Conservation (phyloP, 2,888 invertebrate genomes). For the Amaurobius ferox region DNA sequence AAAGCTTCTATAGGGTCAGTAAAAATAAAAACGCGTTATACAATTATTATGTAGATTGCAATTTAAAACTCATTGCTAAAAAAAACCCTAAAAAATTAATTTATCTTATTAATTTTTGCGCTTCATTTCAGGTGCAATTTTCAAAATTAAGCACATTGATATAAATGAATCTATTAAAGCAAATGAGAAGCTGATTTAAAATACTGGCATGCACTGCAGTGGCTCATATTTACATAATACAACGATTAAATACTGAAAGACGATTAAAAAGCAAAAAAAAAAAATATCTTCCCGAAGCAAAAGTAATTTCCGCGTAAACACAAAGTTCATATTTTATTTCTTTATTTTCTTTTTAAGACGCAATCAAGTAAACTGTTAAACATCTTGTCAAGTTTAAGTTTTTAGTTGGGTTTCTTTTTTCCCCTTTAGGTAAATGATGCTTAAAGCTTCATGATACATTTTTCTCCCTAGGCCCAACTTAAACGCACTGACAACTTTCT, state of each 20-base stretch:
- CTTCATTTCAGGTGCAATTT: no score
- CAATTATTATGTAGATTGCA: no score
- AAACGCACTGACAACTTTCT: no score
- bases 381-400: not conserved
- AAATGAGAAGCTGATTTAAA: not conserved
- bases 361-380: not conserved
- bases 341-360: not conserved
- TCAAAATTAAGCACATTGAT: no score
- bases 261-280: not conserved
- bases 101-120: no score
- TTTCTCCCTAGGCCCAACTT: no score
- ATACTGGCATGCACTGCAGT: not conserved
- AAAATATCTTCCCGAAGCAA: not conserved
- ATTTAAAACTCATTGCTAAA: no score
- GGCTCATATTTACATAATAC: not conserved
- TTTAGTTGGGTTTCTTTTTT: not conserved
- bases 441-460: not conserved
- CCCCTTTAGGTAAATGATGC: not conserved
- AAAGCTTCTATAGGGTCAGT: no score
- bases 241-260: constrained; percentile 4
- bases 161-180: not conserved
- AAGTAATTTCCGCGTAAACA: not conserved
- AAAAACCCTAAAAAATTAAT: no score
- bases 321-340: not conserved
- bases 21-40: no score